These are phyloP conservation scores for Eumaeus atala DNA, from an alignment of 1,140 invertebrate species.

Conservation along the genomic window DNA sequence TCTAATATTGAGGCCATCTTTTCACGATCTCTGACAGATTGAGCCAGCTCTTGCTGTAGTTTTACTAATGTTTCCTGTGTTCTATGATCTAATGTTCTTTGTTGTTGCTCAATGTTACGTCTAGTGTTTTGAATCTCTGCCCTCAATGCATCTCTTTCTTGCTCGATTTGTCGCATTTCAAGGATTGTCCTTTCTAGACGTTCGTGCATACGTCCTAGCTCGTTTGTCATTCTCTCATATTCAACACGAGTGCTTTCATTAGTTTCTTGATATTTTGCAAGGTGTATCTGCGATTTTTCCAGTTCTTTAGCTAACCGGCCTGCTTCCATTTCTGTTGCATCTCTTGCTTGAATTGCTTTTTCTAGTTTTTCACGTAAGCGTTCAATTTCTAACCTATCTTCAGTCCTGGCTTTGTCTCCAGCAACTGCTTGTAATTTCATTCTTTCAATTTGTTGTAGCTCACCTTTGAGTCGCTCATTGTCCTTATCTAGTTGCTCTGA, in stretches of 20 bases:
- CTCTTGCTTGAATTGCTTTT: constrained; percentile 85
- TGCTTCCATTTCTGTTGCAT: constrained; percentile 88
- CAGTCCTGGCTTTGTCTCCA: constrained; percentile 77
- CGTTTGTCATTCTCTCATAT: constrained; percentile 86
- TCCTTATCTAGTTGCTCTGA: constrained; percentile 82
- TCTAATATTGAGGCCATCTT: constrained; percentile 83
- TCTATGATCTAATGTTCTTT: constrained; percentile 76
- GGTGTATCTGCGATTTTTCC: constrained; percentile 87
- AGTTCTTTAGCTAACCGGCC: constrained; percentile 89
- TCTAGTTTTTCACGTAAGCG: constrained; percentile 89
- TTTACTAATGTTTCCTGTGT: constrained; percentile 80
- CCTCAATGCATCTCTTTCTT: constrained; percentile 81
- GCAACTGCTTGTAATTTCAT: constrained; percentile 77
- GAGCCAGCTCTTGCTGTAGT: constrained; percentile 81
- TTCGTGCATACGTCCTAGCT: constrained; percentile 86
- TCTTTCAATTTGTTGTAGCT: constrained; percentile 81
- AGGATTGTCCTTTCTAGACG: constrained; percentile 81
- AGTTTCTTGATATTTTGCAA: constrained; percentile 86
- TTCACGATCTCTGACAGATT: constrained; percentile 81
- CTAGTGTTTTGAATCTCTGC: constrained; percentile 80
- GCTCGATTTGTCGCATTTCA: constrained; percentile 78
- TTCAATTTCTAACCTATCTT: constrained; percentile 83
- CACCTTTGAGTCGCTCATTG: constrained; percentile 82
- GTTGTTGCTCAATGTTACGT: constrained; percentile 80
- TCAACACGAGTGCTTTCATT: constrained; percentile 87